phyloP scores from a whole-genome alignment of 2,113 vertebrate species.

The Baryphthengus martii region DNA sequence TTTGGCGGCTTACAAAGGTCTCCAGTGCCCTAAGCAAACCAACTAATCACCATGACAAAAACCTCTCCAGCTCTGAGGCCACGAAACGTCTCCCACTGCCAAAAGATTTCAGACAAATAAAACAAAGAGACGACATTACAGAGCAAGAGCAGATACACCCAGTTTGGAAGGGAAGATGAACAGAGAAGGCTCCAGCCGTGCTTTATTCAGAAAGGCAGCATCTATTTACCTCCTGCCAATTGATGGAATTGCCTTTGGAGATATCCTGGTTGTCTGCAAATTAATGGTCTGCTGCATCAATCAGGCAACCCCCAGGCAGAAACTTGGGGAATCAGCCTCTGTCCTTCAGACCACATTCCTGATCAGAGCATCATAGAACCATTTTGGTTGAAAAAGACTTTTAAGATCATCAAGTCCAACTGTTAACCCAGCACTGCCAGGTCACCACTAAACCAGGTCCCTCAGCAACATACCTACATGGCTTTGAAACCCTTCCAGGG shows the following conservation, averaged over 20 bases:
- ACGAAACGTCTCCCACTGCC: neutral
- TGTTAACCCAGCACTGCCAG: neutral
- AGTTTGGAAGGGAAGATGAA: neutral
- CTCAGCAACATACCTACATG: neutral
- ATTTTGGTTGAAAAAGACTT: neutral
- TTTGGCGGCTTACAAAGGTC: neutral
- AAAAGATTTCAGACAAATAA: neutral
- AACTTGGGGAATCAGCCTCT: neutral
- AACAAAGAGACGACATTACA: conserved; percentile 7
- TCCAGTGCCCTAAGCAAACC: neutral
- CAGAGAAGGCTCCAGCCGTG: neutral
- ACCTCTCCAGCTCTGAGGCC: neutral
- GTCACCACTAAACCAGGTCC: neutral
- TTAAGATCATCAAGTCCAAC: neutral
- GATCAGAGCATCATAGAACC: neutral
- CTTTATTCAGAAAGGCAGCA: neutral
- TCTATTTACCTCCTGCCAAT: neutral
- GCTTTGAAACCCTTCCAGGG: neutral
- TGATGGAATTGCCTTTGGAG: neutral
- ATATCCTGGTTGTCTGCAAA: neutral
- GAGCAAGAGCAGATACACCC: neutral
- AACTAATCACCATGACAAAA: conserved; percentile 9
- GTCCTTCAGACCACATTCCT: neutral
- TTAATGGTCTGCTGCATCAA: neutral
- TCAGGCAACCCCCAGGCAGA: neutral